phyloP scores from a whole-genome alignment of 2,888 invertebrate genomes.

The Eulithis testata region DNA sequence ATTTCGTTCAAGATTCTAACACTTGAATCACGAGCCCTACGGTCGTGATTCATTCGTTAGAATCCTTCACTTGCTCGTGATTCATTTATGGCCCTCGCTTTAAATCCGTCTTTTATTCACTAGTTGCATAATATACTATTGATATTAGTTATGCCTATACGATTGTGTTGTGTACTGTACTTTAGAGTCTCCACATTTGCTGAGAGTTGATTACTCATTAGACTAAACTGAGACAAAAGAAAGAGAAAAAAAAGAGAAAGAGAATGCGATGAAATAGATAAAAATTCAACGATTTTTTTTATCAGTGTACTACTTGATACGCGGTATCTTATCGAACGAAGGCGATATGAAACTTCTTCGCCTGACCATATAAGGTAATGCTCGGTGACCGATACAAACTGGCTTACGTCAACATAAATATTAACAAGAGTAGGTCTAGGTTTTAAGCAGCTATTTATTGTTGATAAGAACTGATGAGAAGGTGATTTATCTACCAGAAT shows the following conservation, averaged over 20 bases:
- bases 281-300: constrained; percentile 19
- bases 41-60: no score
- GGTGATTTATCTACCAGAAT: background rate
- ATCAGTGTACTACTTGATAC: constrained; percentile 30
- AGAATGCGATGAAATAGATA: constrained; percentile 23
- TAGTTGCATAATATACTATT: no score
- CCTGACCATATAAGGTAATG: constrained; percentile 60
- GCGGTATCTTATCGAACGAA: constrained; percentile 54
- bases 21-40: no score
- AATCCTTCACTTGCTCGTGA: no score
- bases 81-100: no score
- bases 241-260: constrained; percentile 20
- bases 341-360: constrained; percentile 44
- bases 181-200: no score
- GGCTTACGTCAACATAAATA: constrained; percentile 32
- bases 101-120: no score
- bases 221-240: constrained; percentile 23
- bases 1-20: no score
- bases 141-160: no score
- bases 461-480: constrained; percentile 8
- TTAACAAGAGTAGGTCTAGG: constrained; percentile 1
- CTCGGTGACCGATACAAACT: constrained; percentile 41
- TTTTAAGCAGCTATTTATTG: background rate
- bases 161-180: no score
- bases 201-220: no score